Base-by-base conservation (phyloP, 2,797 vertebrate genomes). In the Mionectes olivaceus region DNA sequence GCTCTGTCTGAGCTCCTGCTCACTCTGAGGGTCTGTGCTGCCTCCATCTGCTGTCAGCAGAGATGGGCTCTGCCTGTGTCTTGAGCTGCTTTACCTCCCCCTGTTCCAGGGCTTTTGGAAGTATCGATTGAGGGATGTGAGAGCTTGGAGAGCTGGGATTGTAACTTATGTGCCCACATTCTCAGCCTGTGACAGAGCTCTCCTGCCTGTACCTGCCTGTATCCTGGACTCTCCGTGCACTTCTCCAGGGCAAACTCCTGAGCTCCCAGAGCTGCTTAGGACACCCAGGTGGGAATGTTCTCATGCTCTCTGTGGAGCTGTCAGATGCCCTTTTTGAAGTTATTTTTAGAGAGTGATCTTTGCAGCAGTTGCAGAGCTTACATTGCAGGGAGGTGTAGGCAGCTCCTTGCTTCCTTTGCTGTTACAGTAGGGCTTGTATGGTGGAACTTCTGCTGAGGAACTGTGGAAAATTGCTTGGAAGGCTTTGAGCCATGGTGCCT, bases 271-370 rank as follows among this genome's bases (percentile, higher is more conserved):
- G 70, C 74, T 79, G 90, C 70, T 41, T 67, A 16, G 91, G 91
- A 86, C 92, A 76, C 55, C 27, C 76, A 93, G 95, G 85, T 93
- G 87, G 95, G 87, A 92, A 89, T 79, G 56, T 84, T 94, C 83
- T 63, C 69, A 7, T 88, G 79, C 92, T 91, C 85, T 86, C 85
- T 6, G 6, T 24, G 3, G 85, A 56, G 91, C 77, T 87, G 63
- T 90, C 83, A 95, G 83, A 93, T 95, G 91, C 87, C 95, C 95
- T 96, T 96, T 96, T 88, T 96, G 96, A 91, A 96, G 95, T 87
- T 96, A 96, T 96, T 95, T 97, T 96, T 97, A 95, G 95, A 3
- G 0, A 63, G 49, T 94, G 95, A 96, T 96, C 93, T 96, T 91
- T 94, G 89, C 93, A 84, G 95, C 77, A 93, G 83, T 91, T 83